Percentiles rank a stretch among this genome's conserved stretches.
Conservation (phyloP, 1,140 invertebrate species). For the Reticulitermes speratus region DNA sequence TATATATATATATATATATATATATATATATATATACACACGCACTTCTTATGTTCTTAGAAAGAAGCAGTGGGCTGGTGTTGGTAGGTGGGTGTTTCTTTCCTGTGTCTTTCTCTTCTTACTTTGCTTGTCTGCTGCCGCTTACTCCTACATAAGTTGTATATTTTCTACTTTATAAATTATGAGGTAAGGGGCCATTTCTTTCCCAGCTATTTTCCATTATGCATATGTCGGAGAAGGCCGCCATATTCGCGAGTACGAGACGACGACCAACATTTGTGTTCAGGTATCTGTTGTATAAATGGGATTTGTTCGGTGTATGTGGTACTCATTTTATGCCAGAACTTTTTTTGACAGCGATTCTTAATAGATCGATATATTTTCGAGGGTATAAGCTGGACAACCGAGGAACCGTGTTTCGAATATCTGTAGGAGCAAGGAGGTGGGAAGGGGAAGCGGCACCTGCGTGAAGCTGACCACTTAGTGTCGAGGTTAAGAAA, state of each 20-base stretch:
- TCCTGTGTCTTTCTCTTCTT: background rate
- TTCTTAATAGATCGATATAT: too few relatives aligned
- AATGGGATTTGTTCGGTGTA: too few relatives aligned
- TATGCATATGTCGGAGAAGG: background rate
- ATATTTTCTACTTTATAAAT: constrained; percentile 18
- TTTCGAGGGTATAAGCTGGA: too few relatives aligned
- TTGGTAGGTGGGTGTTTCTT: background rate
- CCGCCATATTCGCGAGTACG: background rate
- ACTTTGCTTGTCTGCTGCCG: background rate
- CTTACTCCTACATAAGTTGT: background rate
- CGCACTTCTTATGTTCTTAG: constrained; percentile 3
- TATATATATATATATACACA: background rate
- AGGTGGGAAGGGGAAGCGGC: too few relatives aligned
- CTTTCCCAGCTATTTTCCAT: background rate
- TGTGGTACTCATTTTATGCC: too few relatives aligned
- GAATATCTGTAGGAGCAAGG: too few relatives aligned
- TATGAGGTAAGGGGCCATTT: background rate
- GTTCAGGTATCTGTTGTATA: background rate
- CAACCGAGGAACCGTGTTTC: too few relatives aligned
- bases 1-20: background rate
- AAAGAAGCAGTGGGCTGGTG: background rate
- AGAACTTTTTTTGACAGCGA: too few relatives aligned
- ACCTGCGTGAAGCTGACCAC: too few relatives aligned
- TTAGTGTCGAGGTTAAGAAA: too few relatives aligned
- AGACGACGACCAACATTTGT: background rate